Evolutionary conservation across 2,888 invertebrate genomes (phyloP).

Genomic region (Caenorhabditis sinica): DNA sequence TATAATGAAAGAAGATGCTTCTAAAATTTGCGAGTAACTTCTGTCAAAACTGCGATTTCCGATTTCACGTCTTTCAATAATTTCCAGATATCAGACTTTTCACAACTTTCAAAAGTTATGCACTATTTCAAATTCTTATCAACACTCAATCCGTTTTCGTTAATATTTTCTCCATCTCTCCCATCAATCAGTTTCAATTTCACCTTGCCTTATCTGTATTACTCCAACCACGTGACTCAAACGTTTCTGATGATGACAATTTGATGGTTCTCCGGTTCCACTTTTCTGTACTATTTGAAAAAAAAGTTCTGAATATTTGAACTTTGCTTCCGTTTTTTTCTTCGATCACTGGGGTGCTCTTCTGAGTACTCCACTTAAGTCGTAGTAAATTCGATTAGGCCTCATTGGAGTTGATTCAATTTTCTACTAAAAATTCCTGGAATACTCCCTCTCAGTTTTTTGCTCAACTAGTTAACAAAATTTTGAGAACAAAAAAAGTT

Average conservation of each 20-base stretch:
- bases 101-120: background rate
- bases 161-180: background rate
- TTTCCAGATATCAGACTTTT: too few species aligned
- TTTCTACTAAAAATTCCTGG: background rate
- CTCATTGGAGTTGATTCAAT: background rate
- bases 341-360: background rate
- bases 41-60: too few species aligned
- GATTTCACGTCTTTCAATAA: too few species aligned
- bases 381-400: background rate
- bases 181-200: conserved; percentile 28
- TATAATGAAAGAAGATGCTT: too few species aligned
- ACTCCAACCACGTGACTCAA: conserved; percentile 18
- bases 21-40: too few species aligned
- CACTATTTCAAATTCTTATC: conserved; percentile 7
- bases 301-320: conserved; percentile 5
- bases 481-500: too few species aligned
- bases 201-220: conserved; percentile 12
- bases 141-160: background rate
- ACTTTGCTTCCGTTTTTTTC: conserved; percentile 12
- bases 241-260: conserved; percentile 5
- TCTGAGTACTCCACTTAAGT: background rate
- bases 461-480: background rate
- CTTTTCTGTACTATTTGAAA: background rate
- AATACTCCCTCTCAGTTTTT: conserved; percentile 8
- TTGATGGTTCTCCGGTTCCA: conserved; percentile 18